Percentiles rank a stretch among this genome's conserved stretches.
Conservation (phyloP, 2,797 vertebrate species). For the Coreius guichenoti region DNA sequence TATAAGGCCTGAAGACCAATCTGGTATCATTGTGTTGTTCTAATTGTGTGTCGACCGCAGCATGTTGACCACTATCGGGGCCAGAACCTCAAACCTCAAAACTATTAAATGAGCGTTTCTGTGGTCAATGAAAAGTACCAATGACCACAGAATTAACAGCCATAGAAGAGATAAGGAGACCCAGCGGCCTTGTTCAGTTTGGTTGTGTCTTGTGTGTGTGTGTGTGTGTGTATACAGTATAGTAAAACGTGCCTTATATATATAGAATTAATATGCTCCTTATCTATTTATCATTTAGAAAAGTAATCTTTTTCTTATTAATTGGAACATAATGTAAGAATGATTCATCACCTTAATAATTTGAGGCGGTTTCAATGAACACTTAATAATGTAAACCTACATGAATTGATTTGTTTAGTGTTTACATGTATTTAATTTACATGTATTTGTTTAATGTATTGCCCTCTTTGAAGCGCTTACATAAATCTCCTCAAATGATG, state of each 20-base stretch:
- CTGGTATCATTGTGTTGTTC: not conserved
- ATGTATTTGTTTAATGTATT: slow-evolving; percentile 27
- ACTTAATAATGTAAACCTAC: not conserved
- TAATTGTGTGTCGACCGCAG: slow-evolving; percentile 37
- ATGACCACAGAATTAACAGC: slow-evolving; percentile 27
- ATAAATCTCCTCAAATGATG: slow-evolving; percentile 22
- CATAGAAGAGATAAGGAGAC: slow-evolving; percentile 4
- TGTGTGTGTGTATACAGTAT: not conserved
- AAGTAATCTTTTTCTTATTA: not conserved
- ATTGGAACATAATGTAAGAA: not conserved
- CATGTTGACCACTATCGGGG: slow-evolving; percentile 27
- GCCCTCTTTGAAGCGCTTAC: not conserved
- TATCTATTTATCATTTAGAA: not conserved
- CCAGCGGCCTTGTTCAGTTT: not conserved
- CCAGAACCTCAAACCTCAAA: slow-evolving; percentile 43
- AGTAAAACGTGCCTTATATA: not conserved
- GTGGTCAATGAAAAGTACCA: slow-evolving; percentile 33
- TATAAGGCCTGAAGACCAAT: not conserved
- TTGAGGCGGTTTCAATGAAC: not conserved
- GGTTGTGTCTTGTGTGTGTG: not conserved
- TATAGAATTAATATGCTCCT: not conserved
- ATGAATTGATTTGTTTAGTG: slow-evolving; percentile 41
- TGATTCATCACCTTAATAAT: slow-evolving; percentile 8
- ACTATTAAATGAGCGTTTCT: slow-evolving; percentile 29
- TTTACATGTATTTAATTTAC: slow-evolving; percentile 22